Conservation (phyloP, 1,140 invertebrate species). For the Drosophila equinoxialis region DNA sequence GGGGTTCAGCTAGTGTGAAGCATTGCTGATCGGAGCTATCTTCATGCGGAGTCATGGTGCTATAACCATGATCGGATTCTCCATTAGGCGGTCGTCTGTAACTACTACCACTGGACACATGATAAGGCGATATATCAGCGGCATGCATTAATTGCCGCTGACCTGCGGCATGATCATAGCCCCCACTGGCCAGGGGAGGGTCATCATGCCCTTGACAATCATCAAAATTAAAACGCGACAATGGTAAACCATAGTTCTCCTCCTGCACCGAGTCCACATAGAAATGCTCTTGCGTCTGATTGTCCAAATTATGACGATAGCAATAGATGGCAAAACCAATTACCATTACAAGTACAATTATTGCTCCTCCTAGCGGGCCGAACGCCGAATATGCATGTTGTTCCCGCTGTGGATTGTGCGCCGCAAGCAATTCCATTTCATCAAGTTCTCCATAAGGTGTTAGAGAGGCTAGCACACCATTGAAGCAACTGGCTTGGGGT, state of each 20-base stretch:
- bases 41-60: slow-evolving; percentile 96
- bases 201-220: slow-evolving; percentile 79
- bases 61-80: slow-evolving; percentile 97
- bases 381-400: slow-evolving; percentile 86
- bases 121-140: slow-evolving; percentile 93
- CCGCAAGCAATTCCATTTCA: slow-evolving; percentile 84
- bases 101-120: slow-evolving; percentile 88
- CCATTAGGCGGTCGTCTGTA: slow-evolving; percentile 90
- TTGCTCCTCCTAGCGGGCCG: slow-evolving; percentile 86
- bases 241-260: slow-evolving; percentile 81
- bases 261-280: slow-evolving; percentile 84
- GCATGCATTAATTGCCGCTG: slow-evolving; percentile 77
- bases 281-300: slow-evolving; percentile 84
- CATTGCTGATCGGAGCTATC: slow-evolving; percentile 92
- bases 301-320: slow-evolving; percentile 86
- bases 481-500: slow-evolving; percentile 91
- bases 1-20: slow-evolving; percentile 87
- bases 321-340: slow-evolving; percentile 87
- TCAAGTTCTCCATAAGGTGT: slow-evolving; percentile 92
- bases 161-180: slow-evolving; percentile 73
- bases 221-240: slow-evolving; percentile 81
- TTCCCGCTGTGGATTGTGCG: slow-evolving; percentile 83
- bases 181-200: slow-evolving; percentile 59
- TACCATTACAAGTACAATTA: slow-evolving; percentile 86
- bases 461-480: slow-evolving; percentile 89